These are phyloP conservation scores for Oreochromis spilurus DNA, from an alignment of 2,113 vertebrate genomes.

Conservation along the genomic window DNA sequence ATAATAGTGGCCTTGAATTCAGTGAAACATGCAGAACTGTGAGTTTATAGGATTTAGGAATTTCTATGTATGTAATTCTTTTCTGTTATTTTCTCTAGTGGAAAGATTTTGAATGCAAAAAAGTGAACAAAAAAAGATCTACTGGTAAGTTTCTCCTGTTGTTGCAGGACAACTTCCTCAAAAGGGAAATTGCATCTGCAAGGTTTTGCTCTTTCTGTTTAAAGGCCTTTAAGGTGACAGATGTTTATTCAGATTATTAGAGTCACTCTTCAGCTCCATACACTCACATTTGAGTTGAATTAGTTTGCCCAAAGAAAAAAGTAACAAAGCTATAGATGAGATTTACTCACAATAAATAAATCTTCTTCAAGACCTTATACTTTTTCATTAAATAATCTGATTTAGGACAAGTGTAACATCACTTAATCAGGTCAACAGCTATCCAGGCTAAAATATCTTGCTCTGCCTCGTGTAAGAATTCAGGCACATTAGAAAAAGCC, in stretches of 20 bases:
- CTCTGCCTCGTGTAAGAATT: background rate
- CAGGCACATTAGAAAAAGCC: background rate
- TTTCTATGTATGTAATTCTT: background rate
- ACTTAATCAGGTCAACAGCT: background rate
- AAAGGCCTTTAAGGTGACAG: background rate
- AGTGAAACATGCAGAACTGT: background rate
- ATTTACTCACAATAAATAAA: background rate
- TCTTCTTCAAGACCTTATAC: background rate
- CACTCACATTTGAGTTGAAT: background rate
- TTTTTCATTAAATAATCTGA: background rate
- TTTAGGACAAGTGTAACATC: background rate
- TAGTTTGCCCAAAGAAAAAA: rapidly evolving
- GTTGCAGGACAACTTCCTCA: background rate
- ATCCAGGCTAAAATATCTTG: background rate
- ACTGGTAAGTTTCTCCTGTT: background rate
- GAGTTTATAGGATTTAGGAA: background rate
- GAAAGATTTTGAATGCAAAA: background rate
- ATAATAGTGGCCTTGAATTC: background rate
- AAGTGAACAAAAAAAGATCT: background rate
- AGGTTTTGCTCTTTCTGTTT: background rate
- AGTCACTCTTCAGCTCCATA: background rate
- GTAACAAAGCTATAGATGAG: background rate
- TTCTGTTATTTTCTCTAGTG: background rate
- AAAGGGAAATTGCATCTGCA: background rate
- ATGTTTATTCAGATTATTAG: background rate